A percentile compares a stretch with the other conserved stretches of the same genome.
These are phyloP conservation scores for Caenorhabditis sp. DNA, from an alignment of 2,888 invertebrate genomes.

Conservation along the genomic window DNA sequence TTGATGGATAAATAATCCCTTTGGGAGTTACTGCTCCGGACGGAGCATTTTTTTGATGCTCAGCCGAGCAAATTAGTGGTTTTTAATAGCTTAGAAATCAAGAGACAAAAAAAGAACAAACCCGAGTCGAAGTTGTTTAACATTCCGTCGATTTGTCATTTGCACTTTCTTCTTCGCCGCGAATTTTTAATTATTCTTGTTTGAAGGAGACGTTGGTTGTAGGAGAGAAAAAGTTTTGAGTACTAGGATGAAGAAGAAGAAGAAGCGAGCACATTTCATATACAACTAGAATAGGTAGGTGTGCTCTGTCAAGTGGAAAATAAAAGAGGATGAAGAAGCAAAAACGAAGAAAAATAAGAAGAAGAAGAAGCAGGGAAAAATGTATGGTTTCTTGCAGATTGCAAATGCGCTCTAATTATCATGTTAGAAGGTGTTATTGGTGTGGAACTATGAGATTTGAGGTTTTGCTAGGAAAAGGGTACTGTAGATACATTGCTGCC, in stretches of 20 bases:
- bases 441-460: too few species aligned
- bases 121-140: neutral
- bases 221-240: too few species aligned
- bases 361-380: neutral
- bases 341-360: neutral
- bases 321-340: neutral
- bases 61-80: neutral
- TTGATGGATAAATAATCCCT: neutral
- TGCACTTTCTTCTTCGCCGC: neutral
- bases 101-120: neutral
- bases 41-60: neutral
- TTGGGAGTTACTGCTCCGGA: neutral
- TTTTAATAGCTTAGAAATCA: neutral
- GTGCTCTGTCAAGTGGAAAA: neutral
- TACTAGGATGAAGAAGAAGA: too few species aligned
- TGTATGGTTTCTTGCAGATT: neutral
- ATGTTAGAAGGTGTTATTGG: neutral
- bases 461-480: too few species aligned
- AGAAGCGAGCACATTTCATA: neutral
- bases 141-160: neutral
- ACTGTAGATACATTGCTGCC: too few species aligned
- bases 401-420: conserved; percentile 5
- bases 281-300: neutral
- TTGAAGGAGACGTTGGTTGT: too few species aligned
- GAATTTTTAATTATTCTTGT: too few species aligned